phyloP scores from a whole-genome alignment of 2,113 vertebrate species.

The Chaenocephalus aceratus region DNA sequence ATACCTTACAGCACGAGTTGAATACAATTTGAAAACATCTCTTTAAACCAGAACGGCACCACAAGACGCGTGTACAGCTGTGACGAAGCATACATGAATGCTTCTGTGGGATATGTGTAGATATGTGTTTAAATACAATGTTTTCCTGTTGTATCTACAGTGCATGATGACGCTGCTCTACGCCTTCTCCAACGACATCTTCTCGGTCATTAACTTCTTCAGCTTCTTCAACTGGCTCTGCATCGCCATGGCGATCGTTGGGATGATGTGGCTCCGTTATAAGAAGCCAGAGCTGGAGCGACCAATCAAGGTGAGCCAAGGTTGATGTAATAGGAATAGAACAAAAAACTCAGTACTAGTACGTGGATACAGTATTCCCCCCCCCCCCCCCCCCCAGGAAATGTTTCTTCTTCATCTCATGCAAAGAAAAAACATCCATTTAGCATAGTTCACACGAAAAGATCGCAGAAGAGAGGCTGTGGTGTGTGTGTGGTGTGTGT shows the following conservation, averaged over 20 bases:
- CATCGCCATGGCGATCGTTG: conserved; percentile 94
- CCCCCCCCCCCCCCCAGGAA: conserved; percentile 19
- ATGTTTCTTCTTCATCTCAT: conserved; percentile 13
- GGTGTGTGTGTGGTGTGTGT: no score
- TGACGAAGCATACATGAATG: neutral
- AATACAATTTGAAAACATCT: neutral
- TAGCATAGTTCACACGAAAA: no score
- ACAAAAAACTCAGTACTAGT: neutral
- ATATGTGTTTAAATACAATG: neutral
- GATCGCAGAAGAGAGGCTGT: no score
- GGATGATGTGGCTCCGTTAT: conserved; percentile 97
- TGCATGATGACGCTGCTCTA: conserved; percentile 96
- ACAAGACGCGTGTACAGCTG: neutral
- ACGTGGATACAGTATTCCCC: no score
- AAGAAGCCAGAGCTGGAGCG: conserved; percentile 93
- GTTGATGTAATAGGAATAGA: neutral
- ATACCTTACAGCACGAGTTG: neutral
- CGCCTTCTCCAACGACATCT: conserved; percentile 96
- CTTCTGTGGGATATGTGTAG: neutral
- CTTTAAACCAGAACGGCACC: neutral
- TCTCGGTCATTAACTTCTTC: conserved; percentile 99
- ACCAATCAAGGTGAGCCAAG: conserved; percentile 93
- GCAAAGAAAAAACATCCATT: no score
- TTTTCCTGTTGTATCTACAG: conserved; percentile 72
- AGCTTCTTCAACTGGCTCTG: conserved; percentile 99